These are phyloP conservation scores for Agonopterix heracliana DNA, from an alignment of 2,888 invertebrate species.

Conservation along the genomic window DNA sequence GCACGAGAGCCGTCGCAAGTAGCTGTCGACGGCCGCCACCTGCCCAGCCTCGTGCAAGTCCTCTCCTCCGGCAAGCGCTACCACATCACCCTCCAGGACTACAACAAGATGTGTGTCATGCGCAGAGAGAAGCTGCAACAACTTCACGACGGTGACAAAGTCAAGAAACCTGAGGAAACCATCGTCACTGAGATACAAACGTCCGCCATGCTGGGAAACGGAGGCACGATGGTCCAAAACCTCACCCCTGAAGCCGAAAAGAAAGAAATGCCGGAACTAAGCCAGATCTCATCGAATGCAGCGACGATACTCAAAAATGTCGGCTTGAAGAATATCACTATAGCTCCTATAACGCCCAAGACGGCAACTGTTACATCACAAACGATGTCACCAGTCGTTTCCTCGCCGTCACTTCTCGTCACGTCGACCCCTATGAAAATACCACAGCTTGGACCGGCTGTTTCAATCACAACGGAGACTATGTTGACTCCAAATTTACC, in stretches of 20 bases:
- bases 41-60: constrained; percentile 82
- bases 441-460: constrained; percentile 48
- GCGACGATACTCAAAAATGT: constrained; percentile 67
- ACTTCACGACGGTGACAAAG: constrained; percentile 67
- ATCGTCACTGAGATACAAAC: constrained; percentile 59
- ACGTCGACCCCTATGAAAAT: constrained; percentile 47
- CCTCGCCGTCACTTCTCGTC: constrained; percentile 44
- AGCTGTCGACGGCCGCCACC: constrained; percentile 75
- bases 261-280: constrained; percentile 32
- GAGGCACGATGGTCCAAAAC: constrained; percentile 52
- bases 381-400: constrained; percentile 32
- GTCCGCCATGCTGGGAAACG: constrained; percentile 55
- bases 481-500: constrained; percentile 32
- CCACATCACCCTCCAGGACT: constrained; percentile 86
- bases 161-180: constrained; percentile 18
- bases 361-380: constrained; percentile 58
- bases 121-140: constrained; percentile 80
- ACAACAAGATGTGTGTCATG: constrained; percentile 86
- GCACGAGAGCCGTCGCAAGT: constrained; percentile 69
- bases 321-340: constrained; percentile 67
- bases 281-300: constrained; percentile 47
- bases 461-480: constrained; percentile 51
- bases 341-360: constrained; percentile 62
- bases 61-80: constrained; percentile 87
- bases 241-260: constrained; percentile 38